Conservation (phyloP, 2,888 invertebrate genomes). For the Pollenia griseotomentosa region DNA sequence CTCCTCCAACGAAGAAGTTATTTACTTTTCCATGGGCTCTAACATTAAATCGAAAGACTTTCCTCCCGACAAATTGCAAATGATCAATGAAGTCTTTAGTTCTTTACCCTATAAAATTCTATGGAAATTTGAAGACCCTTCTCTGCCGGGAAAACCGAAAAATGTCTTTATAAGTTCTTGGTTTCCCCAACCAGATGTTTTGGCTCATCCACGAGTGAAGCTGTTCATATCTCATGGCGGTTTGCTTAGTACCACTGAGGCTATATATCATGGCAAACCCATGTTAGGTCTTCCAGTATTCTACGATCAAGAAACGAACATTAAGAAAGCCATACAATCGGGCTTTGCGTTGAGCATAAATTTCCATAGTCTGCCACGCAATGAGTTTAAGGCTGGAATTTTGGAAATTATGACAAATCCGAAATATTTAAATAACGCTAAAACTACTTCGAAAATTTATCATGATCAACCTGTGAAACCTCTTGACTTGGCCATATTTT, state of each 20-base stretch:
- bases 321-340: conserved; percentile 76
- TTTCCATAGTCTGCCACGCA: conserved; percentile 54
- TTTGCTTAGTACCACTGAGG: conserved; percentile 84
- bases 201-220: conserved; percentile 84
- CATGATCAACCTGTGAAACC: conserved; percentile 81
- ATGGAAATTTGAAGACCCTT: conserved; percentile 76
- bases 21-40: conserved; percentile 79
- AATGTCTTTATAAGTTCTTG: conserved; percentile 81
- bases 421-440: conserved; percentile 74
- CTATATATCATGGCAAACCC: conserved; percentile 83
- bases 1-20: conserved; percentile 76
- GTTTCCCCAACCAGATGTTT: conserved; percentile 83
- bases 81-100: conserved; percentile 72
- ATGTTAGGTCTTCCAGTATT: conserved; percentile 83
- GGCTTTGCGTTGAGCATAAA: conserved; percentile 80
- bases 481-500: conserved; percentile 79
- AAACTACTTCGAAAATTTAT: conserved; percentile 77
- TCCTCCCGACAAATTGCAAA: conserved; percentile 60
- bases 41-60: conserved; percentile 75
- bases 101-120: conserved; percentile 77
- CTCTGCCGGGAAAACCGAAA: conserved; percentile 72
- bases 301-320: conserved; percentile 82
- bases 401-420: conserved; percentile 67
- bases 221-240: conserved; percentile 86
- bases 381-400: conserved; percentile 45